phyloP scores from a whole-genome alignment of 2,113 vertebrate species.

The Aegithalos caudatus region DNA sequence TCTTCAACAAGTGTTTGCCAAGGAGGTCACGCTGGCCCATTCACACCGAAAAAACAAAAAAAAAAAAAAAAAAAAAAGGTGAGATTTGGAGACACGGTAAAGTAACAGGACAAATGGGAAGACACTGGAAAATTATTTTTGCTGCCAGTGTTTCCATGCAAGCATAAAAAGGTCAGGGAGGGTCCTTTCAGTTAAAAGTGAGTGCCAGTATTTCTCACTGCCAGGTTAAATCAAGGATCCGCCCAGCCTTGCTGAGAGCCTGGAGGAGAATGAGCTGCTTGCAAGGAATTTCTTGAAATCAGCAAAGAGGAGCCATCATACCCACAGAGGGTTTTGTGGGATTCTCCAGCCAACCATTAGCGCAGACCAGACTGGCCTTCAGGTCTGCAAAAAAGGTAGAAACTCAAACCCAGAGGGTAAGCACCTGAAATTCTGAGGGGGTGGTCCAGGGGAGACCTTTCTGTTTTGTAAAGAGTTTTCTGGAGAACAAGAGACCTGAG shows the following conservation, averaged over 20 bases:
- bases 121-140: background rate
- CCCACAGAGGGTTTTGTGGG: background rate
- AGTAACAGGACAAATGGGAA: conserved; percentile 16
- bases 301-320: background rate
- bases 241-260: background rate
- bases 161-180: background rate
- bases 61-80: no score
- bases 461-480: background rate
- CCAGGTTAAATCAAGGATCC: background rate
- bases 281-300: background rate
- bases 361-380: background rate
- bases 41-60: background rate
- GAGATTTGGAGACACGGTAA: background rate
- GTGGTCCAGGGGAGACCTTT: background rate
- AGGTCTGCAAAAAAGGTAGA: background rate
- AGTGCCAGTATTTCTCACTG: background rate
- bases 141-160: background rate
- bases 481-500: background rate
- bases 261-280: background rate
- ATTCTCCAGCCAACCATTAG: background rate
- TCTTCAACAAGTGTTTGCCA: background rate
- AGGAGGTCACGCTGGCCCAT: background rate
- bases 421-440: background rate
- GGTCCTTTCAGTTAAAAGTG: background rate
- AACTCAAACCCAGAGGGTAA: background rate